Evolutionary conservation across 2,888 invertebrate species (phyloP).

Genomic region (Acanthacorydalis orientalis): DNA sequence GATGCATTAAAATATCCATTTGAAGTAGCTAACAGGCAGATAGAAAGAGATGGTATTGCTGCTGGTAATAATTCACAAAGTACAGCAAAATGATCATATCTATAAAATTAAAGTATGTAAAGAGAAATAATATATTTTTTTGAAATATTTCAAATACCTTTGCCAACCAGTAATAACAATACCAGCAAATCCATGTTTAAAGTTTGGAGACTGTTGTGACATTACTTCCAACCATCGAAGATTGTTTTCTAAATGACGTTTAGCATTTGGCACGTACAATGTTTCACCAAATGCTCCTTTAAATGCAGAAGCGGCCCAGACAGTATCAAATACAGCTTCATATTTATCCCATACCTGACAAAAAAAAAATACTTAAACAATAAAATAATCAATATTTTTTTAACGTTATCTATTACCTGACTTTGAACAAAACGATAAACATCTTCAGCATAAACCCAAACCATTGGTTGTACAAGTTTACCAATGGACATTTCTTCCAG

Average conservation of each 20-base stretch:
- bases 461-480: slow-evolving; percentile 56
- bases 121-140: not conserved
- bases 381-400: slow-evolving; percentile 9
- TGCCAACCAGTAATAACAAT: slow-evolving; percentile 42
- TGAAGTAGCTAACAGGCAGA: slow-evolving; percentile 37
- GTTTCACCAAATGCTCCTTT: slow-evolving; percentile 63
- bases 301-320: slow-evolving; percentile 60
- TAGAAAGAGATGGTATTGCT: slow-evolving; percentile 44
- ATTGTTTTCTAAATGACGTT: slow-evolving; percentile 52
- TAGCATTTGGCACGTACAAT: slow-evolving; percentile 44
- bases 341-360: slow-evolving; percentile 46
- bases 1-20: slow-evolving; percentile 42
- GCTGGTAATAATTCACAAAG: slow-evolving; percentile 50
- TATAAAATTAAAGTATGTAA: slow-evolving; percentile 9
- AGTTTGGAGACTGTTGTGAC: slow-evolving; percentile 35
- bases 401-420: not conserved
- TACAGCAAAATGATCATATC: slow-evolving; percentile 53
- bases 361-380: not conserved
- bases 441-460: slow-evolving; percentile 65
- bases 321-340: slow-evolving; percentile 43
- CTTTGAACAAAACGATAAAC: slow-evolving; percentile 32
- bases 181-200: slow-evolving; percentile 33
- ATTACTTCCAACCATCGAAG: slow-evolving; percentile 52
- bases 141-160: slow-evolving; percentile 17
- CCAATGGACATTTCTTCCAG: slow-evolving; percentile 45